Evolutionary conservation across 2,797 vertebrate genomes (phyloP).

Genomic region (Chiroxiphia lanceolata): DNA sequence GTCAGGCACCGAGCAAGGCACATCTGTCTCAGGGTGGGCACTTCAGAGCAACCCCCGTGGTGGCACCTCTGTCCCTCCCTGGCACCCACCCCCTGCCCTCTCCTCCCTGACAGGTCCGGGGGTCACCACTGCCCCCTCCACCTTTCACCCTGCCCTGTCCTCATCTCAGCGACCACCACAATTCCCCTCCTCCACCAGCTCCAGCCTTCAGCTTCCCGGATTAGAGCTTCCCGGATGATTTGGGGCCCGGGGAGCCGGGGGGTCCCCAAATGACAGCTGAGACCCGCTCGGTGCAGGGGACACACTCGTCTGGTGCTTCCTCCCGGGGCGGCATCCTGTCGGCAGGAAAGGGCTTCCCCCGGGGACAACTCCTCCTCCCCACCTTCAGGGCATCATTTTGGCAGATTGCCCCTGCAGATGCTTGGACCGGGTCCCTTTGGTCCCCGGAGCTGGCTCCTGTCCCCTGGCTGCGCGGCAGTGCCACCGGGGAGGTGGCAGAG

Average conservation of each 20-base stretch:
- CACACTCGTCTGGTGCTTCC: neutral
- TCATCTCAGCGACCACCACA: too few species aligned
- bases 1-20: neutral
- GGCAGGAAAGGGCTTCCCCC: constrained; percentile 10
- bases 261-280: neutral
- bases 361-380: neutral
- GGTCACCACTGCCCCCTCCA: neutral
- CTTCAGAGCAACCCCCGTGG: neutral
- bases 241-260: neutral
- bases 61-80: neutral
- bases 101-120: neutral
- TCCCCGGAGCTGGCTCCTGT: neutral
- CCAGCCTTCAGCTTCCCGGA: neutral
- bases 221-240: neutral
- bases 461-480: neutral
- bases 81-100: neutral
- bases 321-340: neutral
- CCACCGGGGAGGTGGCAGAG: neutral
- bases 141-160: too few species aligned
- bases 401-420: constrained; percentile 1
- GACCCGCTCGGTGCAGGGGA: neutral
- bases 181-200: neutral
- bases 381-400: neutral
- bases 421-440: constrained; percentile 10
- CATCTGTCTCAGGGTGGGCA: rapidly evolving